phyloP scores from a whole-genome alignment of 2,888 invertebrate species.

The Julus scanicus region DNA sequence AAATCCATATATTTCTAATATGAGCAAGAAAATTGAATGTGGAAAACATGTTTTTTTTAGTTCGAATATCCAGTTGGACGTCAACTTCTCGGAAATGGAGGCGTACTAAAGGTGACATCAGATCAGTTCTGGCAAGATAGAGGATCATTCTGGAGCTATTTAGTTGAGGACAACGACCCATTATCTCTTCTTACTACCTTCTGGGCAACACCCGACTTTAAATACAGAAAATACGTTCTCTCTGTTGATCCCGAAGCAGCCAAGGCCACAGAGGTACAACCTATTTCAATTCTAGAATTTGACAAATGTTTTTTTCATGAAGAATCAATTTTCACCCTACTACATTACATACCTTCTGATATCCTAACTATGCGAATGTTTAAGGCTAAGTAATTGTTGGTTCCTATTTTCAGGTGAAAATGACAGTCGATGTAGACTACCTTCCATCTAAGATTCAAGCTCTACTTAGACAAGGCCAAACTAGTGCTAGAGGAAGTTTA shows the following conservation, averaged over 20 bases:
- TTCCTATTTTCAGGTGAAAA: conserved; percentile 27
- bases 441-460: conserved; percentile 3
- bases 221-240: conserved; percentile 49
- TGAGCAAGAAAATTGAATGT: not conserved
- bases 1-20: no score
- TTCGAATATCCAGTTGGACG: conserved; percentile 21
- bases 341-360: no score
- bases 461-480: not conserved
- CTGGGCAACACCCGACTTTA: conserved; percentile 53
- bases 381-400: no score
- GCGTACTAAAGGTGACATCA: conserved; percentile 48
- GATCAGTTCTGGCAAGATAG: conserved; percentile 56
- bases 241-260: conserved; percentile 51
- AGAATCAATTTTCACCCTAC: no score
- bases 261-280: conserved; percentile 47
- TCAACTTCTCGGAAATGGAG: conserved; percentile 43
- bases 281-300: not conserved
- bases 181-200: conserved; percentile 34
- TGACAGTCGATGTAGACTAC: conserved; percentile 49
- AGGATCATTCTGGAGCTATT: conserved; percentile 50
- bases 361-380: no score
- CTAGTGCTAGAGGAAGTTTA: not conserved
- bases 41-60: conserved; percentile 10
- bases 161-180: conserved; percentile 17
- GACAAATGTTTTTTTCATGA: no score